Percentiles rank a stretch among this genome's conserved stretches.
These are phyloP conservation scores for Carettochelys insculpta DNA, from an alignment of 2,113 vertebrate genomes.

Conservation along the genomic window DNA sequence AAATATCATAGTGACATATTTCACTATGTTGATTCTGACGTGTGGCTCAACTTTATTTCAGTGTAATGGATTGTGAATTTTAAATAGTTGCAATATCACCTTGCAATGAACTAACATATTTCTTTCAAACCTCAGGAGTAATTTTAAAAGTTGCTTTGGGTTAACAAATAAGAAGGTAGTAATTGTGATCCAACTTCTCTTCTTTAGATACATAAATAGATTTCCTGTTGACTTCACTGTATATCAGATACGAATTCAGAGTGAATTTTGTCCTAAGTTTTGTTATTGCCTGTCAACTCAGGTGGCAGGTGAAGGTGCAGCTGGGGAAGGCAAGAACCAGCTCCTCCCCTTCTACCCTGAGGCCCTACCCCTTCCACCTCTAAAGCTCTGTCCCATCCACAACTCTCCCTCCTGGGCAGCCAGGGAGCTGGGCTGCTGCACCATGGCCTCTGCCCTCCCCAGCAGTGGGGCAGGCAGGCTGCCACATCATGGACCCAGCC, in stretches of 20 bases:
- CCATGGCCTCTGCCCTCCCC: no score
- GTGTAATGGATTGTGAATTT: background rate
- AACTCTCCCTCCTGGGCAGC: no score
- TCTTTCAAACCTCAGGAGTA: background rate
- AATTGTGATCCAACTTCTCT: background rate
- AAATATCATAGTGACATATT: background rate
- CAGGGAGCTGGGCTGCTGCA: no score
- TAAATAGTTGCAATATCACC: background rate
- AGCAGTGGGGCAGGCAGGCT: no score
- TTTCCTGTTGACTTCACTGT: background rate
- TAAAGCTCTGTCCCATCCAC: no score
- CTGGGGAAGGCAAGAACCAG: no score
- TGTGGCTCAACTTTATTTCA: background rate
- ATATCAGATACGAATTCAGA: background rate
- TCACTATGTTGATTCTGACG: background rate
- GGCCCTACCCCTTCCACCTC: no score
- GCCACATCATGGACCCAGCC: no score
- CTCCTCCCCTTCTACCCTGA: no score
- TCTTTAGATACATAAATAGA: background rate
- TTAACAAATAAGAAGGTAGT: background rate
- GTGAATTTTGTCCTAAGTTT: background rate
- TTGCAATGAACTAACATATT: background rate
- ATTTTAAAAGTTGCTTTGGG: background rate
- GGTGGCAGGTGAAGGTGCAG: no score
- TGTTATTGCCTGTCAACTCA: background rate